phyloP scores from a whole-genome alignment of 2,797 vertebrate genomes.

The Sebastes kiyomatsui region DNA sequence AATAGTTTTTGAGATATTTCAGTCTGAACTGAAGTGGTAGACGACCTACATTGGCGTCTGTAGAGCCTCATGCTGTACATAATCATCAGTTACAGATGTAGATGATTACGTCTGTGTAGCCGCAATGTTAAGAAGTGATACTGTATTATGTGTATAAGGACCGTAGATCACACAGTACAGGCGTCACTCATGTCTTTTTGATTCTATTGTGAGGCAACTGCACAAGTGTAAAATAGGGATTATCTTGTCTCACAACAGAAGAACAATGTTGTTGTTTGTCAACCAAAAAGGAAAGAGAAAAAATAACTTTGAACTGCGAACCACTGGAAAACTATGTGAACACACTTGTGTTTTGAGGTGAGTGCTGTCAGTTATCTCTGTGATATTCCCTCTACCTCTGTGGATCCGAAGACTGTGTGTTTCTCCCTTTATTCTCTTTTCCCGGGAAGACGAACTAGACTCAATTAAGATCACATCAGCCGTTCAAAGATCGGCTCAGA shows the following conservation, averaged over 20 bases:
- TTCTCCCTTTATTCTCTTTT: constrained; percentile 7
- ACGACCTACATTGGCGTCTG: not conserved
- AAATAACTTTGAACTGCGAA: not conserved
- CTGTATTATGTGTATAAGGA: not conserved
- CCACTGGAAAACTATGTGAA: not conserved
- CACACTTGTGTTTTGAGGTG: not conserved
- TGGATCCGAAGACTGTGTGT: constrained; percentile 5
- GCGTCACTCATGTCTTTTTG: not conserved
- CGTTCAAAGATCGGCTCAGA: constrained; percentile 58
- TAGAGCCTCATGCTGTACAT: not conserved
- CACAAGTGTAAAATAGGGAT: not conserved
- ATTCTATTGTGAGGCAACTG: not conserved
- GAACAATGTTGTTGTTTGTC: not conserved
- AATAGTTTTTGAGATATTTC: not conserved
- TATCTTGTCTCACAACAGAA: not conserved
- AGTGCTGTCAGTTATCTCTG: not conserved
- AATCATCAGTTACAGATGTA: not conserved
- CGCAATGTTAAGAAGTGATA: not conserved
- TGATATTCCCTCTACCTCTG: constrained; percentile 27
- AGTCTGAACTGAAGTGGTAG: not conserved
- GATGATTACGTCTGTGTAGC: not conserved
- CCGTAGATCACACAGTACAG: not conserved
- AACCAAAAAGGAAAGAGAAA: not conserved
- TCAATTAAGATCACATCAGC: constrained; percentile 78
- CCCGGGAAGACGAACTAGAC: constrained; percentile 59